phyloP scores from a whole-genome alignment of 1,140 invertebrate species.

The Nasonia longicornis region DNA sequence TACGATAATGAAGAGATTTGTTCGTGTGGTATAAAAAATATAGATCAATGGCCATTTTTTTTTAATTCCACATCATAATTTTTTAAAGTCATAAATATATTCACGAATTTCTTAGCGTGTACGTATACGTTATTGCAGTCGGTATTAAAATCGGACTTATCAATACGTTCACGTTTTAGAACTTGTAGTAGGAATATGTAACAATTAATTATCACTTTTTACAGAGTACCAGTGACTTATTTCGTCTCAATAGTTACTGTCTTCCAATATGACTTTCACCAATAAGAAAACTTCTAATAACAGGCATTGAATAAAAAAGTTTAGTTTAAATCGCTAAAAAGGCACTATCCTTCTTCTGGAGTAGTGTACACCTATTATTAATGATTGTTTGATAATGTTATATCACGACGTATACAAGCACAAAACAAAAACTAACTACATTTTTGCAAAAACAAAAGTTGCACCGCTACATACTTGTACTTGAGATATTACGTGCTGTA shows the following conservation, averaged over 20 bases:
- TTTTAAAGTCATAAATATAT: neutral
- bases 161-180: neutral
- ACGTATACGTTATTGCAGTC: neutral
- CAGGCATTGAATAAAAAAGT: neutral
- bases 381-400: neutral
- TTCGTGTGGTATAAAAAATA: neutral
- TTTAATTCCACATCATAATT: neutral
- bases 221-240: neutral
- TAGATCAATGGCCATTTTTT: neutral
- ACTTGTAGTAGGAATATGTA: neutral
- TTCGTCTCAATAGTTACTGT: neutral
- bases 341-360: neutral
- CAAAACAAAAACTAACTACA: neutral
- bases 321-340: neutral
- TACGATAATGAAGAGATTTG: neutral
- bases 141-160: neutral
- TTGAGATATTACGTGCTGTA: neutral
- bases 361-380: neutral
- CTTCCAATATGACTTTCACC: neutral
- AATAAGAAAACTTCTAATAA: neutral
- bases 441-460: neutral
- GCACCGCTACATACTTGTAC: neutral
- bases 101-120: too few species aligned
- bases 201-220: neutral
- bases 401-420: neutral